Conservation (phyloP, 2,797 vertebrate species). For the Cuculus canorus region DNA sequence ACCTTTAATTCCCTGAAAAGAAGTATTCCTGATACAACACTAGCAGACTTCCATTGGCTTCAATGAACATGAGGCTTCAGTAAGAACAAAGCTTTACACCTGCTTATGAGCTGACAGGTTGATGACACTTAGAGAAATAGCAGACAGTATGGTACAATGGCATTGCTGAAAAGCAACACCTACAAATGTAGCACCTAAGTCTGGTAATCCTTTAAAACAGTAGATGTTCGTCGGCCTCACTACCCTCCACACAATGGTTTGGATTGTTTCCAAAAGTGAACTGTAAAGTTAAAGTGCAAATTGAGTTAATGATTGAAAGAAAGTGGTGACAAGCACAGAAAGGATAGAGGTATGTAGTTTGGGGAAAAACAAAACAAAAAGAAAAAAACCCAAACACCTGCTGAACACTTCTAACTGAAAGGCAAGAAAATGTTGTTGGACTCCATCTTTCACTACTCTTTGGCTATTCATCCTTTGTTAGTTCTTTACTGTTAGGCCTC, state of each 20-base stretch:
- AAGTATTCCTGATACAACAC: not conserved
- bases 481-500: not conserved
- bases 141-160: slow-evolving; percentile 48
- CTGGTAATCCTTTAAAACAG: slow-evolving; percentile 64
- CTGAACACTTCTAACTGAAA: not conserved
- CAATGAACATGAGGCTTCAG: not conserved
- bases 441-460: slow-evolving; percentile 24
- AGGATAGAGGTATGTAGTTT: not conserved
- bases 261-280: slow-evolving; percentile 19
- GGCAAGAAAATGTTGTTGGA: not conserved
- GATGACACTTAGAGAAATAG: slow-evolving; percentile 60
- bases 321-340: slow-evolving; percentile 53
- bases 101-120: slow-evolving; percentile 54
- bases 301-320: slow-evolving; percentile 44
- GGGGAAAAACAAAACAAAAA: too few relatives aligned
- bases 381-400: not conserved
- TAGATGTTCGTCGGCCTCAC: not conserved
- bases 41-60: slow-evolving; percentile 5
- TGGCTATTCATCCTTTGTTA: not conserved
- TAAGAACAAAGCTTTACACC: slow-evolving; percentile 44
- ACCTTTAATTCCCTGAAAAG: not conserved
- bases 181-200: slow-evolving; percentile 40
- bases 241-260: slow-evolving; percentile 20
- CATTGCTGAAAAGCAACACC: slow-evolving; percentile 58
- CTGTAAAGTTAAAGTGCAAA: slow-evolving; percentile 44